Evolutionary conservation across 2,113 vertebrate species (phyloP).

Genomic region (Dolichotis patagonum): DNA sequence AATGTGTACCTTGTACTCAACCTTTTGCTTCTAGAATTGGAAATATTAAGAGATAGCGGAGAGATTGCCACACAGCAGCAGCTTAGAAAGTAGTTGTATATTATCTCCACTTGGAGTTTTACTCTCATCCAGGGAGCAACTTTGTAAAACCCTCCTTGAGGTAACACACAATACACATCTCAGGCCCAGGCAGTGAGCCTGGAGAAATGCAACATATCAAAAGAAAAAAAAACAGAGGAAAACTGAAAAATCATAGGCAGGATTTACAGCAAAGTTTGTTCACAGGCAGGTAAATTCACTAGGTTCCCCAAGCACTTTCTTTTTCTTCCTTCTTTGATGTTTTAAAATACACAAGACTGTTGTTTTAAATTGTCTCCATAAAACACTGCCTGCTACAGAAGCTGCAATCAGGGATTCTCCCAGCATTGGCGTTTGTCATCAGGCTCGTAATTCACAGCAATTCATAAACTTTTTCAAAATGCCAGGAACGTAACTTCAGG

Average conservation of each 20-base stretch:
- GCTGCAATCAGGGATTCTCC: slow-evolving; percentile 78
- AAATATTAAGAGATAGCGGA: background rate
- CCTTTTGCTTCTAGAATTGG: background rate
- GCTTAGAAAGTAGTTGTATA: background rate
- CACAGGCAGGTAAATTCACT: slow-evolving; percentile 61
- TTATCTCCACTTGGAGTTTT: slow-evolving; percentile 35
- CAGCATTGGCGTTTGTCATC: slow-evolving; percentile 69
- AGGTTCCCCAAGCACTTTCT: slow-evolving; percentile 39
- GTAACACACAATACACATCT: background rate
- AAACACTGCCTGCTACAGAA: slow-evolving; percentile 74
- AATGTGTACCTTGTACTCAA: background rate
- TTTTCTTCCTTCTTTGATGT: slow-evolving; percentile 74
- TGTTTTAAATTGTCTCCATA: slow-evolving; percentile 76
- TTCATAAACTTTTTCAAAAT: slow-evolving; percentile 82
- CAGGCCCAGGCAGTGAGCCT: slow-evolving; percentile 29
- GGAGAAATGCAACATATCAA: slow-evolving; percentile 48
- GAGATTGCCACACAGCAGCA: background rate
- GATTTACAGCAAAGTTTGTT: slow-evolving; percentile 74
- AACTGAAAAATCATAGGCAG: slow-evolving; percentile 58
- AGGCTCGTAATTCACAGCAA: slow-evolving; percentile 80
- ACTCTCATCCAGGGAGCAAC: slow-evolving; percentile 15
- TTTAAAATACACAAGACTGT: slow-evolving; percentile 74
- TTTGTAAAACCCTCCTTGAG: background rate
- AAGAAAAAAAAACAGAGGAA: slow-evolving; percentile 71
- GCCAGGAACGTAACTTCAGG: slow-evolving; percentile 81